Conservation (phyloP, 2,888 invertebrate species). For the Sesamia inferens region DNA sequence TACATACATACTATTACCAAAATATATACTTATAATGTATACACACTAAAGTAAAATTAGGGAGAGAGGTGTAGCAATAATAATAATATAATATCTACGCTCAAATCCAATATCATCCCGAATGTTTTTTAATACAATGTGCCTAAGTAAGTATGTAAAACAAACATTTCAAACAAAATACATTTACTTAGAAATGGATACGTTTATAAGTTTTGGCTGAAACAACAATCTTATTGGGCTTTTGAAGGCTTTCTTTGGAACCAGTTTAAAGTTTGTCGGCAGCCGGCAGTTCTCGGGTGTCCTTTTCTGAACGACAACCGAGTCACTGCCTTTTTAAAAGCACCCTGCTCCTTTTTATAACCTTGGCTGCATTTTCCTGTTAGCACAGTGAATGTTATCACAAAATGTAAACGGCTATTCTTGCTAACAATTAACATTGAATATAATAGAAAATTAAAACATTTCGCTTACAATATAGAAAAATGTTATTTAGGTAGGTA, state of each 20-base stretch:
- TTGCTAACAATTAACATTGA: slow-evolving; percentile 22
- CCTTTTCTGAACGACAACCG: slow-evolving; percentile 70
- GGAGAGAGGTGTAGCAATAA: too few relatives aligned
- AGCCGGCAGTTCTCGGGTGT: slow-evolving; percentile 65
- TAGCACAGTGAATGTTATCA: slow-evolving; percentile 54
- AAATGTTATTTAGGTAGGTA: not conserved
- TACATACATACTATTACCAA: too few relatives aligned
- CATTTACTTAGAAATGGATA: slow-evolving; percentile 62
- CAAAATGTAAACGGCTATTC: slow-evolving; percentile 39
- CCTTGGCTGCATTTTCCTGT: slow-evolving; percentile 64
- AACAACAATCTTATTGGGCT: slow-evolving; percentile 67
- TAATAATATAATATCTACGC: too few relatives aligned
- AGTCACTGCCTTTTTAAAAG: slow-evolving; percentile 68
- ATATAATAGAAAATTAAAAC: slow-evolving; percentile 38
- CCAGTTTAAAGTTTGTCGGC: slow-evolving; percentile 73
- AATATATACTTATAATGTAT: too few relatives aligned
- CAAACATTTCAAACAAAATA: slow-evolving; percentile 53
- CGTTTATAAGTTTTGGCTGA: slow-evolving; percentile 59
- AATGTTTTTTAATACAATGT: too few relatives aligned
- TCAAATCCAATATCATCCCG: too few relatives aligned
- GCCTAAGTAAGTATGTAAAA: slow-evolving; percentile 23
- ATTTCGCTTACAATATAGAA: not conserved
- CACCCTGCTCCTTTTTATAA: slow-evolving; percentile 63
- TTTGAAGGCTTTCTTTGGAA: slow-evolving; percentile 73
- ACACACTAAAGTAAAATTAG: too few relatives aligned